phyloP scores from a whole-genome alignment of 2,113 vertebrate genomes.

The Formicarius rufipectus region DNA sequence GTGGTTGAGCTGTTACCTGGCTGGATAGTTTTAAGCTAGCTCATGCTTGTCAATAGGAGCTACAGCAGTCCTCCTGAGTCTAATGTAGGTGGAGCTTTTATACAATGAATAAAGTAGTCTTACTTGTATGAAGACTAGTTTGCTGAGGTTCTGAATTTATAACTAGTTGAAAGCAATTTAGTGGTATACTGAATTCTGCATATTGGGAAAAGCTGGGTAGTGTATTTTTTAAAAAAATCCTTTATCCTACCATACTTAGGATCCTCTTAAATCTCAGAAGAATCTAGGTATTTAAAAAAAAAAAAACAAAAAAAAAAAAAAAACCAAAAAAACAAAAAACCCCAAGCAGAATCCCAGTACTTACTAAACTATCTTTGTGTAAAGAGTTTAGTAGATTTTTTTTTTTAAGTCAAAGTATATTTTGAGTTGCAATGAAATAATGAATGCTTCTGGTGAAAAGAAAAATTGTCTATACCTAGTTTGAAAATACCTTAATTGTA shows the following conservation, averaged over 20 bases:
- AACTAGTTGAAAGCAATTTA: background rate
- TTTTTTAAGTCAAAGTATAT: background rate
- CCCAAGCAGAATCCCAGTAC: background rate
- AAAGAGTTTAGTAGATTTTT: background rate
- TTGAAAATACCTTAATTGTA: background rate
- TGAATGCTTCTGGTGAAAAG: background rate
- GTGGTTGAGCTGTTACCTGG: background rate
- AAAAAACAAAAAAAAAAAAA: too few relatives aligned
- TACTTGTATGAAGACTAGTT: background rate
- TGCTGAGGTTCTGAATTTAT: background rate
- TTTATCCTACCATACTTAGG: background rate
- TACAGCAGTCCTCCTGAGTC: background rate
- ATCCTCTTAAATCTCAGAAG: background rate
- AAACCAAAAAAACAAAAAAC: too few relatives aligned
- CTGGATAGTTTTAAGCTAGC: background rate
- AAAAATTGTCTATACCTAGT: background rate
- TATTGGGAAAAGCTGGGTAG: background rate
- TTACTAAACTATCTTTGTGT: background rate
- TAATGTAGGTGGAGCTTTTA: background rate
- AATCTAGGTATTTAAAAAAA: background rate
- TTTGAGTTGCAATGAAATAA: background rate
- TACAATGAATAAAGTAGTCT: background rate
- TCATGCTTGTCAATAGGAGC: background rate
- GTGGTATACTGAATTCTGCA: background rate
- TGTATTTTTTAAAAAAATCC: background rate